phyloP scores from a whole-genome alignment of 2,797 vertebrate species.

The Myiotriccus ornatus region DNA sequence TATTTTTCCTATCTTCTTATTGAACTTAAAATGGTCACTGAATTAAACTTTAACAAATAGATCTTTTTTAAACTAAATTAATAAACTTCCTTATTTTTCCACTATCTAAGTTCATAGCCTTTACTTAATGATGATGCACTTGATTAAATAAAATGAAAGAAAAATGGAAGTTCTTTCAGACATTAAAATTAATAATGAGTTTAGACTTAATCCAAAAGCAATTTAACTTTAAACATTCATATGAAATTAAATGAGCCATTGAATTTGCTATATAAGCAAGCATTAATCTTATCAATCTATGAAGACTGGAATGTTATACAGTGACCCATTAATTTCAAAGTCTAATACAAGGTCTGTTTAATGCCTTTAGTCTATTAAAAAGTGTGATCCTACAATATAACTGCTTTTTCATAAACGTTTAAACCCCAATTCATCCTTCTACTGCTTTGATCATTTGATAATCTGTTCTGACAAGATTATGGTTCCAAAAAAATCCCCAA shows the following conservation, averaged over 20 bases:
- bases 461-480: conserved; percentile 71
- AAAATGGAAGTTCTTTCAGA: conserved; percentile 83
- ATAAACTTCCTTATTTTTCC: conserved; percentile 77
- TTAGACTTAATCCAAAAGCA: conserved; percentile 89
- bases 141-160: conserved; percentile 84
- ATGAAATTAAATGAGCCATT: conserved; percentile 91
- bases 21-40: conserved; percentile 29
- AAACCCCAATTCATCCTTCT: conserved; percentile 72
- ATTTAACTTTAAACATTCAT: conserved; percentile 88
- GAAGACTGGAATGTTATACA: conserved; percentile 80
- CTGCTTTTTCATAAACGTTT: conserved; percentile 77
- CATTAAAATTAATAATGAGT: conserved; percentile 84
- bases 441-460: conserved; percentile 72
- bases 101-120: conserved; percentile 69
- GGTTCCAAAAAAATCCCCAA: conserved; percentile 28
- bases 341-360: conserved; percentile 81
- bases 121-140: conserved; percentile 80
- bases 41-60: conserved; percentile 73
- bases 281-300: conserved; percentile 86
- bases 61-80: conserved; percentile 73
- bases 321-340: conserved; percentile 84
- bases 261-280: conserved; percentile 86
- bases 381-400: conserved; percentile 76
- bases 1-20: conserved; percentile 40
- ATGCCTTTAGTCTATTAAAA: conserved; percentile 82